Evolutionary conservation across 1,140 invertebrate species (phyloP), one percentile per base, ranked within the genome.

Genomic region (Achatina immaculata): DNA sequence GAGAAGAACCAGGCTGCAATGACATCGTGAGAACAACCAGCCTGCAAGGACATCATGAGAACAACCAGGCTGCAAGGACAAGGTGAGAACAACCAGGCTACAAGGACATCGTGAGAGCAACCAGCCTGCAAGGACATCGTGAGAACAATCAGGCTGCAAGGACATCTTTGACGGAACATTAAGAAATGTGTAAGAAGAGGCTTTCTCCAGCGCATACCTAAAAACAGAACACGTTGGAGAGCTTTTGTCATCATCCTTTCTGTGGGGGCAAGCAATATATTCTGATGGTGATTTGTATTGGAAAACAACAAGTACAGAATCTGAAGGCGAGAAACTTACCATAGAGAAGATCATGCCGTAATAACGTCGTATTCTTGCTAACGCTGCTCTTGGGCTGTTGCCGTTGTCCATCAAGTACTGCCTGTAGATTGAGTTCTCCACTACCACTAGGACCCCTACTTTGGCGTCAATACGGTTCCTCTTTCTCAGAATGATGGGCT

Each of bases 331-430:
- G n/a, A 69, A 31, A 65, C 83, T 73, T 51, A 85, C 83, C 83
- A 85, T 85, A 45, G 83, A 80, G 28, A 85, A 81, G 43, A 85
- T 78, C 73, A 83, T 85, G 40, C 82, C 83, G 58, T 83, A 85
- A 48, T 85, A 85, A 21, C 82, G 74, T 7, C 80, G 58, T 24
- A 85, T 74, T n/a, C 75, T 75, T n/a, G 80, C 81, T n/a, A 85
- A 42, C 21, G 83, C 83, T 40, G 65, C 82, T n/a, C 69, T 51
- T 4, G 55, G 76, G 72, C 81, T 80, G 71, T 78, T 68, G 9
- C 45, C 28, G 51, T 77, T 82, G 45, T 73, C 76, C 65, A 38
- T 42, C 65, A 85, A 62, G 48, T 80, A 85, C 40, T 83, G 72
- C 36, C 80, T 74, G 79, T 78, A 85, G 76, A 85, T 82, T 48